Conservation (phyloP, 2,797 vertebrate genomes). For the Hydrophis major region DNA sequence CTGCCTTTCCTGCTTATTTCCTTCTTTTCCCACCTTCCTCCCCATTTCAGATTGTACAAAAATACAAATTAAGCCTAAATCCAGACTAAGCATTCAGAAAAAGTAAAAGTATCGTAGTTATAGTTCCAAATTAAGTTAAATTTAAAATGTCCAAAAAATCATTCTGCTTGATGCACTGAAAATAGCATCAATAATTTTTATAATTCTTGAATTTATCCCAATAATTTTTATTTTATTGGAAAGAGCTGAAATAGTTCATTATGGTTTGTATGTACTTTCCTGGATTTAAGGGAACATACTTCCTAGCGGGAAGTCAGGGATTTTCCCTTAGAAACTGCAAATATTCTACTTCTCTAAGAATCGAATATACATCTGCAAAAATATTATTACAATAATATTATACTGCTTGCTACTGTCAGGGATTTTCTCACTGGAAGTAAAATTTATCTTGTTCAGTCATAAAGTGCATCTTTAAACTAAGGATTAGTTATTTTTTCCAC, state of each 20-base stretch:
- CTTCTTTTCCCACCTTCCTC: neutral
- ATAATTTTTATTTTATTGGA: constrained; percentile 43
- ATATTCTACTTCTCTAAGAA: neutral
- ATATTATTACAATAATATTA: neutral
- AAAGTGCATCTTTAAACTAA: neutral
- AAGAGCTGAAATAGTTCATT: constrained; percentile 47
- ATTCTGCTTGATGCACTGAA: neutral
- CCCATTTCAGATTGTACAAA: neutral
- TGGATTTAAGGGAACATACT: constrained; percentile 40
- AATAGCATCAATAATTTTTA: neutral
- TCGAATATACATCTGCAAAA: neutral
- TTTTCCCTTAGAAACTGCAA: neutral
- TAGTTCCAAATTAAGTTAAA: constrained; percentile 17
- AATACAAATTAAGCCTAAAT: neutral
- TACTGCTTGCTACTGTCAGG: neutral
- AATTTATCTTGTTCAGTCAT: neutral
- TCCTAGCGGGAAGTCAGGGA: neutral
- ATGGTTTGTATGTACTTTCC: constrained; percentile 55
- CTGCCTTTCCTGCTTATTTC: too few species aligned
- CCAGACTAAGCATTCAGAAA: constrained; percentile 23
- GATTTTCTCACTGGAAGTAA: constrained; percentile 41
- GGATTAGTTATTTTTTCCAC: neutral
- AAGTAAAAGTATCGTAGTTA: neutral
- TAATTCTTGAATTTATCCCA: constrained; percentile 6
- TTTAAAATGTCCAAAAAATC: neutral